Conservation (phyloP, 2,113 vertebrate genomes). For the Spea bombifrons region DNA sequence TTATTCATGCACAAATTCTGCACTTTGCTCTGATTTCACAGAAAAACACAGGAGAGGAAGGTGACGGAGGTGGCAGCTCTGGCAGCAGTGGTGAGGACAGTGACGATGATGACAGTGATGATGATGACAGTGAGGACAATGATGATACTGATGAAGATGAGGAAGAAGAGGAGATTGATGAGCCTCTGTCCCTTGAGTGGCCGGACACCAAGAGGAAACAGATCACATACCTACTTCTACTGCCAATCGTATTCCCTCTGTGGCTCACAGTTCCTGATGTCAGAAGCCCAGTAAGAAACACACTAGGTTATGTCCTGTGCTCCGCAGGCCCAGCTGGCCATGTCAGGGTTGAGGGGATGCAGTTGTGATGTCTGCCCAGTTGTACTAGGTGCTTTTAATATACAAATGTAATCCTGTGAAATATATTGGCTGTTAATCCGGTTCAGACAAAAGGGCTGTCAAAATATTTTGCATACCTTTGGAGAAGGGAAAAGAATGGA, state of each 20-base stretch:
- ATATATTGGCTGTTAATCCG: too few species aligned
- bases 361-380: too few species aligned
- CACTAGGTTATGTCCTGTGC: too few species aligned
- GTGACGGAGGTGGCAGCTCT: conserved; percentile 52
- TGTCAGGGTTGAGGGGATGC: too few species aligned
- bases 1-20: too few species aligned
- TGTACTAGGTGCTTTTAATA: too few species aligned
- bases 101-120: conserved; percentile 54
- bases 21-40: conserved; percentile 16
- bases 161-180: conserved; percentile 66
- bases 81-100: conserved; percentile 59
- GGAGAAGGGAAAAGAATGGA: too few species aligned
- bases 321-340: too few species aligned
- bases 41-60: conserved; percentile 50
- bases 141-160: conserved; percentile 49
- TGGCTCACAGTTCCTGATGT: conserved; percentile 93
- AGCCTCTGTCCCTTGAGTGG: conserved; percentile 89
- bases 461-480: too few species aligned
- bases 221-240: conserved; percentile 83
- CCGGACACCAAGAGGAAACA: conserved; percentile 82
- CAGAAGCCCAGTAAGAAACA: conserved; percentile 76
- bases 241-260: conserved; percentile 90
- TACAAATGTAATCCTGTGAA: too few species aligned
- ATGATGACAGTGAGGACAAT: conserved; percentile 51
- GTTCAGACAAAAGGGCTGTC: too few species aligned